phyloP scores from a whole-genome alignment of 2,797 vertebrate species.

The Argya squamiceps region DNA sequence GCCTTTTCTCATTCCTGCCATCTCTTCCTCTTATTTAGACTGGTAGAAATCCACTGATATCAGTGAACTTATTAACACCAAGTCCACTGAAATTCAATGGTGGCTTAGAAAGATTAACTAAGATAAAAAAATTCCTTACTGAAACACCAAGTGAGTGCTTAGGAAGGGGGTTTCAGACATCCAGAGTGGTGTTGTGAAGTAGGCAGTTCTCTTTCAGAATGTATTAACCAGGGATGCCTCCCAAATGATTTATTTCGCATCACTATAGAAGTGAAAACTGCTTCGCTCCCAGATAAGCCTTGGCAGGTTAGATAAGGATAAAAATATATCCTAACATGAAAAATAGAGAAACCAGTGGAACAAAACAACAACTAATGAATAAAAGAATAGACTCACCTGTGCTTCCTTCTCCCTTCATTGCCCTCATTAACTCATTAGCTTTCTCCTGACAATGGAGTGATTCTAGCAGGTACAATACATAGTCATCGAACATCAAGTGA shows the following conservation, averaged over 20 bases:
- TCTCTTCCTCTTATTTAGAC: neutral
- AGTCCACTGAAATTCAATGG: neutral
- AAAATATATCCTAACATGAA: neutral
- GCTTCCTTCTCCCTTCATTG: constrained; percentile 92
- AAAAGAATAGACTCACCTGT: constrained; percentile 80
- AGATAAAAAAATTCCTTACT: neutral
- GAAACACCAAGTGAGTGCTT: neutral
- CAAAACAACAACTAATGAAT: neutral
- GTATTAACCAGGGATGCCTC: neutral
- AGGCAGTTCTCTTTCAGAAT: neutral
- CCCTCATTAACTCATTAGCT: constrained; percentile 94
- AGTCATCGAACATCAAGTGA: constrained; percentile 98
- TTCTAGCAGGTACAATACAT: constrained; percentile 96
- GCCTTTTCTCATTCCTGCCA: neutral
- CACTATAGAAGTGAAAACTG: neutral
- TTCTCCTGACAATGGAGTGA: constrained; percentile 97
- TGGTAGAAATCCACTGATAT: neutral
- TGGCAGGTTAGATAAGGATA: neutral
- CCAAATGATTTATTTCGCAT: neutral
- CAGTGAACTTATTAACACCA: neutral
- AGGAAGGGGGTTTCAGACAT: neutral
- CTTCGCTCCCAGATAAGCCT: neutral
- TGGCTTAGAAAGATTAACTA: neutral
- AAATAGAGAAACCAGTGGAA: neutral
- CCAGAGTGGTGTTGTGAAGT: neutral